Evolutionary conservation across 2,113 vertebrate genomes (phyloP), one percentile per base, ranked within the genome.

Genomic region (Kryptolebias marmoratus): DNA sequence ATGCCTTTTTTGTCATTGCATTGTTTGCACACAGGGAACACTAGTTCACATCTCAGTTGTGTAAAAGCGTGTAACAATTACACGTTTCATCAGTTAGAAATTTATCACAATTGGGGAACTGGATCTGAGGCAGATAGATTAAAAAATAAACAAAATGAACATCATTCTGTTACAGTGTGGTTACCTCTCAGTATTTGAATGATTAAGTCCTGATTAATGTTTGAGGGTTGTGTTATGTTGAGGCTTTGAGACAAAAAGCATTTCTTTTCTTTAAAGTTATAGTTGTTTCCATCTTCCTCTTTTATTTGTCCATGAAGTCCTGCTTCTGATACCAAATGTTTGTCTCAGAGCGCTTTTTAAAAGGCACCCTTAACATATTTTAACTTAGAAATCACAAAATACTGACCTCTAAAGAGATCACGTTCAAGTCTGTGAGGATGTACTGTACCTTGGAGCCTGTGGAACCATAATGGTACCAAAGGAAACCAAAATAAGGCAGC

Each of bases 171-270:
- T 71, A 49, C 28, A 72, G 47, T 64, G 54, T 83, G 73, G 67
- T 62, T 73, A 50, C 66, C 53, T 68, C 72, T 68, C 39, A 55
- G 60, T 60, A 71, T 55, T 61, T 67, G 54, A 18, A 45, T 77
- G 72, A 78, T 75, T 49, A 73, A 73, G 64, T 65, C 75, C 75
- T 74, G 62, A 79, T 84, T 32, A 48, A 36, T 49, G n/a, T 54
- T 55, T 53, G 48, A 59, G 49, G 58, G 44, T 16, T 16, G 48
- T 44, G 58, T 39, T 56, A 56, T 61, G 22, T 22, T 22, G 18
- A 66, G 48, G 39, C 48, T 73, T 42, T 68, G 48, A 80, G 80
- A 77, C 53, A 76, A 77, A 68, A 60, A 58, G 60, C 32, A 36
- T 36, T 36, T 7, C 3, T 36, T 36, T 36, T 36, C 32, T 36